A percentile compares a stretch with the other conserved stretches of the same genome.
Conservation (phyloP, 2,888 invertebrate species). For the Carcina quercana region DNA sequence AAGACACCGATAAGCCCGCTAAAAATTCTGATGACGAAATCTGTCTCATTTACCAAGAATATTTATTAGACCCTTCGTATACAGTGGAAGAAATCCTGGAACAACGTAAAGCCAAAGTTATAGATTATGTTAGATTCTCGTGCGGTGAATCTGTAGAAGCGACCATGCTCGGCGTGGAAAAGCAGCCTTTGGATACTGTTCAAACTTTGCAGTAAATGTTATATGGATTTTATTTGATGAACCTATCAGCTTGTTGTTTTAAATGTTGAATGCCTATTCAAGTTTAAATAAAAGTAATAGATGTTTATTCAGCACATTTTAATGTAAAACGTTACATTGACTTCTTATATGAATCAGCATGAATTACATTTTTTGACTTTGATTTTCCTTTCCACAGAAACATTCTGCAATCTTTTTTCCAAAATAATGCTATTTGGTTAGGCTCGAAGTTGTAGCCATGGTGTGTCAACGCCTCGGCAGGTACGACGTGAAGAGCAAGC, state of each 20-base stretch:
- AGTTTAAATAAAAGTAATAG: not conserved
- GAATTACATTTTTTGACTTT: conserved; percentile 41
- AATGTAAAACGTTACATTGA: conserved; percentile 19
- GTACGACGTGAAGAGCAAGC: conserved; percentile 58
- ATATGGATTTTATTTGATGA: not conserved
- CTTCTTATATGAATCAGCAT: conserved; percentile 38
- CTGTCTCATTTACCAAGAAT: conserved; percentile 90
- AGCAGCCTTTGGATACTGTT: conserved; percentile 71
- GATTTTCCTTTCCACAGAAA: conserved; percentile 75
- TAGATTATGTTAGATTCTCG: conserved; percentile 91
- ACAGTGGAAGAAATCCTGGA: conserved; percentile 83
- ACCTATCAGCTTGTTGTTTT: not conserved
- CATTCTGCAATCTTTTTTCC: conserved; percentile 82
- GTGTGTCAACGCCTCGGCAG: conserved; percentile 67
- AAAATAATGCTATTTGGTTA: conserved; percentile 76
- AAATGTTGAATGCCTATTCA: conserved; percentile 6
- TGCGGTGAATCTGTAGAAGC: conserved; percentile 81
- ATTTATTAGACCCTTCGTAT: conserved; percentile 83
- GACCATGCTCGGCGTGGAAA: conserved; percentile 58
- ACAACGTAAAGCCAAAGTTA: conserved; percentile 77
- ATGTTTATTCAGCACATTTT: conserved; percentile 27
- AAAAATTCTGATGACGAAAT: conserved; percentile 83
- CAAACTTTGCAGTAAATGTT: conserved; percentile 76
- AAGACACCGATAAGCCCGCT: conserved; percentile 75
- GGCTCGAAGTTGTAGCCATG: conserved; percentile 73